phyloP scores from a whole-genome alignment of 2,888 invertebrate genomes.

The Epiblema foenella region DNA sequence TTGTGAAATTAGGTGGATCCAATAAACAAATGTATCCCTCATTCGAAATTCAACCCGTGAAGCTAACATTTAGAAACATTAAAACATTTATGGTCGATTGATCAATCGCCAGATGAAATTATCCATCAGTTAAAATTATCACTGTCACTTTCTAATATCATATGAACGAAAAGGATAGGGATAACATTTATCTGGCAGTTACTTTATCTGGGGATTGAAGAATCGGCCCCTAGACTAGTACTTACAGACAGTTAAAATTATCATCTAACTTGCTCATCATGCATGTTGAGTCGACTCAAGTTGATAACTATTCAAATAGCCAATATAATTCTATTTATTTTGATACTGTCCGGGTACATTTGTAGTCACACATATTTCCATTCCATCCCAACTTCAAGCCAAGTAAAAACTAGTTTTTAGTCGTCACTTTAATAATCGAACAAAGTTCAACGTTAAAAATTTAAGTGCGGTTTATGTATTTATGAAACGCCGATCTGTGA shows the following conservation, averaged over 20 bases:
- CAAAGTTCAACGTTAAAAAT: background rate
- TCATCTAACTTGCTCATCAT: conserved; percentile 9
- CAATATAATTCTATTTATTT: background rate
- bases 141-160: no score
- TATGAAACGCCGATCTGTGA: background rate
- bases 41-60: conserved; percentile 11
- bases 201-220: no score
- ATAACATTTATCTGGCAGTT: no score
- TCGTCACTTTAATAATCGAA: background rate
- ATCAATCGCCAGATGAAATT: no score
- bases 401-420: background rate
- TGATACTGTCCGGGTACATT: background rate
- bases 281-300: background rate
- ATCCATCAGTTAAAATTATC: no score
- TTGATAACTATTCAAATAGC: conserved; percentile 7
- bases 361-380: conserved; percentile 3
- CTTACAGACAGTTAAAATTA: conserved; percentile 27
- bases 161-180: no score
- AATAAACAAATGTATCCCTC: conserved; percentile 10
- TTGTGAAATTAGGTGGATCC: conserved; percentile 10
- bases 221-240: no score
- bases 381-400: background rate
- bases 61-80: conserved; percentile 5
- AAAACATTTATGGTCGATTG: no score
- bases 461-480: background rate